Percentiles rank a stretch among this genome's conserved stretches.
phyloP scores from a whole-genome alignment of 2,113 vertebrate genomes.

The Neolamprologus toae region DNA sequence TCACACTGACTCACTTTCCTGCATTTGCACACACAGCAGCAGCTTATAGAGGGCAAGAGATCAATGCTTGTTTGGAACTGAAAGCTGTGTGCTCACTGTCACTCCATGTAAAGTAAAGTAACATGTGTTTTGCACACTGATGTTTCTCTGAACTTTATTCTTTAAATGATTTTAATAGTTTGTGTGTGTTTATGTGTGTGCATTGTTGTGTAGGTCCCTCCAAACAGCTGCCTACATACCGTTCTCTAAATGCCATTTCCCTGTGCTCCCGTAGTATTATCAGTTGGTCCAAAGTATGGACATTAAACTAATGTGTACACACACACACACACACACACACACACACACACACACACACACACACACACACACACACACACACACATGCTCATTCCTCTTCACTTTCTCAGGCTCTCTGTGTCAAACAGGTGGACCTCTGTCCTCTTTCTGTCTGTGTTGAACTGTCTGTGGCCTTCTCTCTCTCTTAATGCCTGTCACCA shows the following conservation, averaged over 20 bases:
- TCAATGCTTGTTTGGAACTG: background rate
- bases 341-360: background rate
- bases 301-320: slow-evolving; percentile 7
- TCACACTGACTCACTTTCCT: background rate
- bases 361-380: background rate
- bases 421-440: slow-evolving; percentile 67
- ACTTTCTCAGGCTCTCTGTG: slow-evolving; percentile 73
- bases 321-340: too few species aligned
- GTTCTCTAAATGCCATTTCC: slow-evolving; percentile 44
- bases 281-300: slow-evolving; percentile 13
- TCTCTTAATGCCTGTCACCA: slow-evolving; percentile 7
- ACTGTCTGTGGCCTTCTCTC: background rate
- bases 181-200: background rate
- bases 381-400: slow-evolving; percentile 63
- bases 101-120: background rate
- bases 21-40: background rate
- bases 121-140: background rate
- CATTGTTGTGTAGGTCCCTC: background rate
- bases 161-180: slow-evolving; percentile 26
- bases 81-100: background rate
- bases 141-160: background rate
- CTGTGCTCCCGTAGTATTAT: slow-evolving; percentile 28
- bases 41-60: background rate
- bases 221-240: slow-evolving; percentile 53
- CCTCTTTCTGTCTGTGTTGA: slow-evolving; percentile 12